Percentiles rank a stretch among this genome's conserved stretches.
These are phyloP conservation scores for Nebria ingens DNA, from an alignment of 1,140 invertebrate genomes.

Conservation along the genomic window DNA sequence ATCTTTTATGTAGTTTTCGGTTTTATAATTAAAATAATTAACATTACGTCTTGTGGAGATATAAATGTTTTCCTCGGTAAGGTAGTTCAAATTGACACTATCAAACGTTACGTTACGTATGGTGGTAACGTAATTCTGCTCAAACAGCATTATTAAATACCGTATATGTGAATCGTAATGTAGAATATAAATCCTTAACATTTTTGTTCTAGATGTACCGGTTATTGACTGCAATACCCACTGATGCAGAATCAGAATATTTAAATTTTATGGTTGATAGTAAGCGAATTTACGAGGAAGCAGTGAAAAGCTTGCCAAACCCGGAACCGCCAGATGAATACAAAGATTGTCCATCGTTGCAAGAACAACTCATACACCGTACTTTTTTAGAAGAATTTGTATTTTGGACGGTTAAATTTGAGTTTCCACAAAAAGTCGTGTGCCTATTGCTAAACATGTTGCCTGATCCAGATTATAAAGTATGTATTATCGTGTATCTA, in stretches of 20 bases:
- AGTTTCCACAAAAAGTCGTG: conserved; percentile 94
- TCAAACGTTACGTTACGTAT: too few relatives aligned
- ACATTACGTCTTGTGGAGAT: too few relatives aligned
- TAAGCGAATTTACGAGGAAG: conserved; percentile 66
- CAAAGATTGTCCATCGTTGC: conserved; percentile 67
- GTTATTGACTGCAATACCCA: conserved; percentile 47
- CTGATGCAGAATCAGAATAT: conserved; percentile 50
- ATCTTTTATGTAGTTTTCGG: too few relatives aligned
- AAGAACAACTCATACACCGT: conserved; percentile 67
- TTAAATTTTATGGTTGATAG: conserved; percentile 63
- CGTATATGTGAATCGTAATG: too few relatives aligned
- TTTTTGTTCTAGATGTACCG: conserved; percentile 43
- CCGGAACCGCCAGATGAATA: conserved; percentile 72
- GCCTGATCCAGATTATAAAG: conserved; percentile 91
- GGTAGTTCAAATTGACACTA: too few relatives aligned
- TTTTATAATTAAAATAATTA: too few relatives aligned
- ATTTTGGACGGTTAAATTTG: conserved; percentile 95
- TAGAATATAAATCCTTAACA: too few relatives aligned
- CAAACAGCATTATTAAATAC: too few relatives aligned
- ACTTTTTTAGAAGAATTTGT: conserved; percentile 92
- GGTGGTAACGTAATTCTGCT: too few relatives aligned
- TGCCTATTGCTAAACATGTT: conserved; percentile 93
- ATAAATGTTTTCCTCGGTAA: too few relatives aligned
- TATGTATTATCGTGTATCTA: too few relatives aligned
- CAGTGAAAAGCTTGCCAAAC: conserved; percentile 64